Conservation (phyloP, 2,113 vertebrate species). For the Pseudorectes ferrugineus region DNA sequence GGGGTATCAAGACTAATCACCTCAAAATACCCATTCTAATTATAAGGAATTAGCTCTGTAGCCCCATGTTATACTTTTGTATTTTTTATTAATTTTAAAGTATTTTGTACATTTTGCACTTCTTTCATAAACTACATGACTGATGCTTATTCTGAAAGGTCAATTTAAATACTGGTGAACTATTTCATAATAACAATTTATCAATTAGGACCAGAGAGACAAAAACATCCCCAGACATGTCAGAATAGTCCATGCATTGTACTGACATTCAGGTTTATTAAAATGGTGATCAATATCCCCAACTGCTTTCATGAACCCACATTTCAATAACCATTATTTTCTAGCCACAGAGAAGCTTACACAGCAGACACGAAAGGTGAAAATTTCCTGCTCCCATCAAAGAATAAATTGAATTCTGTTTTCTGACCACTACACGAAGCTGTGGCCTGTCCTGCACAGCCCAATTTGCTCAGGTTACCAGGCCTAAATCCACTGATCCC, state of each 20-base stretch:
- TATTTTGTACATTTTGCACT: neutral
- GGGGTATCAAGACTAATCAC: neutral
- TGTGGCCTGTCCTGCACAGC: neutral
- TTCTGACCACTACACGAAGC: neutral
- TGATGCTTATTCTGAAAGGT: neutral
- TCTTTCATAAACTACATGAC: neutral
- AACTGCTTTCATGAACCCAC: neutral
- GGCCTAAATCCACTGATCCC: neutral
- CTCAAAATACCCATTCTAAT: neutral
- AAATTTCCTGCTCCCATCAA: neutral
- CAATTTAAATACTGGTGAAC: neutral
- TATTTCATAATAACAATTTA: neutral
- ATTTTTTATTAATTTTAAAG: neutral
- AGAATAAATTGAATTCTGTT: neutral
- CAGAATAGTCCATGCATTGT: neutral
- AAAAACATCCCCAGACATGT: neutral
- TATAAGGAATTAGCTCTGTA: neutral
- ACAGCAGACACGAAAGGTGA: neutral
- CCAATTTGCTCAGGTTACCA: constrained; percentile 49
- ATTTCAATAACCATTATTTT: neutral
- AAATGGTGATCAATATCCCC: neutral
- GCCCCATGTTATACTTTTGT: neutral
- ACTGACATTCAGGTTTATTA: neutral
- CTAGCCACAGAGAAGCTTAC: neutral
- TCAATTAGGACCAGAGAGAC: neutral